phyloP scores from a whole-genome alignment of 2,113 vertebrate species.

The Larimichthys polyactis region DNA sequence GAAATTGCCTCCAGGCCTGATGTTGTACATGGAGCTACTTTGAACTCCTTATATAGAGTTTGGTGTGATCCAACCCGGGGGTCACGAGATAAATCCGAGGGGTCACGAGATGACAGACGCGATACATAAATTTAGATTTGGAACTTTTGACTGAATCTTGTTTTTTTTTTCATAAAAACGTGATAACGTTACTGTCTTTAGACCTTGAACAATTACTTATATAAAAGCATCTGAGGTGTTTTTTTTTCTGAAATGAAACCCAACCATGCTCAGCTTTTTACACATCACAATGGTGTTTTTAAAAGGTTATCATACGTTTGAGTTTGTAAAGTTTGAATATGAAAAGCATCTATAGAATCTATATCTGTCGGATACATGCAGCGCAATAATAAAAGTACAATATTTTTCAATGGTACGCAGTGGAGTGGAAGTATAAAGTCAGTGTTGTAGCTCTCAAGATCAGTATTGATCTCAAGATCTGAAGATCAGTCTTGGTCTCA shows the following conservation, averaged over 20 bases:
- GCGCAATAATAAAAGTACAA: no score
- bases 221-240: background rate
- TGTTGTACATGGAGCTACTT: background rate
- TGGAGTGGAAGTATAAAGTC: background rate
- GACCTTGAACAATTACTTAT: background rate
- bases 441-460: no score
- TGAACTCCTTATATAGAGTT: background rate
- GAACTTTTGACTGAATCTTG: background rate
- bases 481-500: no score
- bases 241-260: background rate
- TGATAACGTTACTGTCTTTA: background rate
- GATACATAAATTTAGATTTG: no score
- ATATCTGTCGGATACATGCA: background rate
- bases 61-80: background rate
- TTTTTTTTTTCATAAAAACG: no score
- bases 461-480: no score
- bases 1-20: background rate
- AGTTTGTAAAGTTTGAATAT: background rate
- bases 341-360: background rate
- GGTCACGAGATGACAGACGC: background rate
- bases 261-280: background rate
- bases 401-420: background rate
- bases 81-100: background rate
- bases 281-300: background rate
- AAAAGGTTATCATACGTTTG: background rate